Evolutionary conservation across 2,113 vertebrate genomes (phyloP).

Genomic region (Pitta sordida): DNA sequence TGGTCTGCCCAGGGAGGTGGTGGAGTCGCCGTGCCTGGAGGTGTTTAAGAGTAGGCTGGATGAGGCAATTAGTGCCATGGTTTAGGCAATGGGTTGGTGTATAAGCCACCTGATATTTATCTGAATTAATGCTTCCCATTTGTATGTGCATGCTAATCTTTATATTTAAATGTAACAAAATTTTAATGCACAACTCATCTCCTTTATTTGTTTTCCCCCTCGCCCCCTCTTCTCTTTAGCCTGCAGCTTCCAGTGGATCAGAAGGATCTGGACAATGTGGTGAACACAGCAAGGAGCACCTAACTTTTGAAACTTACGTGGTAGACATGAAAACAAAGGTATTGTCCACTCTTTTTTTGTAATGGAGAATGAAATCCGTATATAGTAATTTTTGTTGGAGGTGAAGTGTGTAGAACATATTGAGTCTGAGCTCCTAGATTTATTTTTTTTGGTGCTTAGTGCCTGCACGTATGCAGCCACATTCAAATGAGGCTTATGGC

Average conservation of each 20-base stretch:
- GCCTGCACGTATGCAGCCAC: neutral
- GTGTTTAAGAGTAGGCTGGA: no score
- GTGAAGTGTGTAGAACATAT: neutral
- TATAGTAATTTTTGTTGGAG: neutral
- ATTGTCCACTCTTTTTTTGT: neutral
- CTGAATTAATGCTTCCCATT: neutral
- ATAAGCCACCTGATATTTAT: neutral
- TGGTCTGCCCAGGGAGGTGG: no score
- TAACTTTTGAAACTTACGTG: conserved; percentile 40
- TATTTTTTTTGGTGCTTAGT: neutral
- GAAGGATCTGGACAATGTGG: conserved; percentile 25
- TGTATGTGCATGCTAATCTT: neutral
- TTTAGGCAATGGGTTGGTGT: no score
- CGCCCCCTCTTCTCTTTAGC: conserved; percentile 41
- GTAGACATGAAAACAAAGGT: conserved; percentile 70
- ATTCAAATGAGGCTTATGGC: neutral
- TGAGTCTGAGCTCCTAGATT: neutral
- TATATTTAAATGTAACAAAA: neutral
- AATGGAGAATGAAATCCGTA: neutral
- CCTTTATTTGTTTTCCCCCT: neutral
- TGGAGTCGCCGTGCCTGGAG: no score
- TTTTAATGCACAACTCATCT: neutral
- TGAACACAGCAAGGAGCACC: conserved; percentile 64
- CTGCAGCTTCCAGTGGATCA: conserved; percentile 62
- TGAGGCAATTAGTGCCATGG: no score